Base-by-base conservation (phyloP, 2,888 invertebrate genomes). In the Dusona sp. region DNA sequence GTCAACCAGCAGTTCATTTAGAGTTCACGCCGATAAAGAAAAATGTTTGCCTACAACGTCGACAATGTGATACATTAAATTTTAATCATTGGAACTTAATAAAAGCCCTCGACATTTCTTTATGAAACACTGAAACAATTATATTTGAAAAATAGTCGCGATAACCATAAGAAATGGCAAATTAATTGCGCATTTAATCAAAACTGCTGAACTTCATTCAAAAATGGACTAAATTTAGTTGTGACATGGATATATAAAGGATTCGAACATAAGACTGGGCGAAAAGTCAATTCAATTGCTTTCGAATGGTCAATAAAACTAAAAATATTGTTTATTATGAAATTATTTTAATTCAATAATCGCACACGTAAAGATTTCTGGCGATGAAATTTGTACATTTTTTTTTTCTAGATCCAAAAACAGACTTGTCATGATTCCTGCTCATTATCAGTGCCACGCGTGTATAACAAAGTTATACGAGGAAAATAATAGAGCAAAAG, bases 11-110 rank as follows among this genome's bases (percentile, higher is more conserved):
- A 29, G 61, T 61, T 61, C 61, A 29, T 61, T 61, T 29, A 11
- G 61, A 61, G 61, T 61, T 61, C 16, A 61, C 61, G 29, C 61
- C 61, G 29, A 45, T 68, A 42, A 68, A 68, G 38, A 67, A 67
- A 38, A 67, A 67, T 19, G 38, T 67, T 67, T 38, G 8, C 22
- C 38, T n/a, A 36, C 8, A 65, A n/a, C 67, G 38, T 38, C 1
- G 67, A 65, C 67, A n/a, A 67, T 65, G 29, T 16, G 1, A 29
- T 16, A 16, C 61, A 16, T 6, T n/a, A 4, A 25, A 29, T 61
- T 61, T 29, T 61, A 6, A 61, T 61, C 61, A 61, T 61, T 7
- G 29, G 11, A 61, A 61, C 29, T 29, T 16, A 29, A 61, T 61
- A 16, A 61, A 29, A 29, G 13, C 29, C 3, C 29, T 1, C 0